Percentiles rank a stretch among this genome's conserved stretches.
These are phyloP conservation scores for Lepus townsendii DNA, from an alignment of 2,797 vertebrate genomes.

Conservation along the genomic window DNA sequence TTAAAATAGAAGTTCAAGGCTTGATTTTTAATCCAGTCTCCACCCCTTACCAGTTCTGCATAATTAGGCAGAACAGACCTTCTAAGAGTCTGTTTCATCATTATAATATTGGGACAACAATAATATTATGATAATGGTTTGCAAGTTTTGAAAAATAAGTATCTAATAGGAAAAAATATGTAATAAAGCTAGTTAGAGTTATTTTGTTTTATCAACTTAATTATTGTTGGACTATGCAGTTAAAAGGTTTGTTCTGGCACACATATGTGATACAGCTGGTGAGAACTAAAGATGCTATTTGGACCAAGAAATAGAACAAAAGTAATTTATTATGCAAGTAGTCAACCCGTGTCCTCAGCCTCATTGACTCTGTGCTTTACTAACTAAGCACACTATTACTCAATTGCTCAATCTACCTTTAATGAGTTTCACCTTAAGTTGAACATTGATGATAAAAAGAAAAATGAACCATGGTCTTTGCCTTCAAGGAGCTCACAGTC, in stretches of 20 bases:
- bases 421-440: neutral
- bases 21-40: neutral
- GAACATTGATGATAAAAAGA: neutral
- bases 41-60: neutral
- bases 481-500: neutral
- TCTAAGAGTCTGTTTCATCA: neutral
- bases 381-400: neutral
- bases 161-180: neutral
- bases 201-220: neutral
- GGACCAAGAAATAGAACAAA: constrained; percentile 55
- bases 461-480: neutral
- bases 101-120: neutral
- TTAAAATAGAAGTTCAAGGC: neutral
- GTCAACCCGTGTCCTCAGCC: constrained; percentile 1
- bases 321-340: constrained; percentile 12
- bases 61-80: neutral
- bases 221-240: neutral
- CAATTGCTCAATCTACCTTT: neutral
- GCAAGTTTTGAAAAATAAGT: constrained; percentile 8
- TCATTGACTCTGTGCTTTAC: constrained; percentile 32
- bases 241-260: constrained; percentile 11
- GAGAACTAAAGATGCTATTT: constrained; percentile 20
- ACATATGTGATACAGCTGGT: constrained; percentile 41
- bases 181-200: neutral
- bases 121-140: neutral